Base-by-base conservation (phyloP, 2,888 invertebrate species). In the Cephus sareptanus region DNA sequence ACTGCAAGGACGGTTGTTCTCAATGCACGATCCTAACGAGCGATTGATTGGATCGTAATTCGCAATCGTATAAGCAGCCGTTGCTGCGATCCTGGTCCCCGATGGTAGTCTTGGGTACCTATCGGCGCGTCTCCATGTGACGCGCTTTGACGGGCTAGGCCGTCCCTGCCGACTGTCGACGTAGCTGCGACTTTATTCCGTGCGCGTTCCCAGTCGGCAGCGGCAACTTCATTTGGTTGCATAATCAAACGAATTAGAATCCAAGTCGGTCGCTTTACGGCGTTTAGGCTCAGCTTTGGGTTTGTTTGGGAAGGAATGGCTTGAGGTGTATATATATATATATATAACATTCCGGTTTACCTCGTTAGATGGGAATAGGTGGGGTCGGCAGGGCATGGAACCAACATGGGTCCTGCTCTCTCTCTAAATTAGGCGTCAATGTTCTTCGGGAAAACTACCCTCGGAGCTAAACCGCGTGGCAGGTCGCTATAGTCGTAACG, bases 361-460 rank as follows among this genome's bases (percentile, higher is more conserved):
- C 40, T 40, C 40, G 40, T 40, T 40, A 40, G 40, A 40, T 15
- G 15, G 15, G 15, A 15, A 15, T 15, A 15, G 40, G 13, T 34
- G 69, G 56, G 69, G 77, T 74, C 34, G 37, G 71, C 75, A 77
- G 75, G 75, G 74, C 34, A 79, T 75, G 70, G 73, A 69, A 56
- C 56, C 69, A 80, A 79, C 35, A 69, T 69, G 56, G 35, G 33
- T 73, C 79, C 69, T 71, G 76, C 76, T 33, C 74, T 70, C 74
- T 75, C 77, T 73, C 76, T 76, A 75, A 81, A 81, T 80, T 79
- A 78, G 76, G 80, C 80, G 81, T 78, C 77, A 77, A 78, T 77
- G 80, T 80, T 76, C 74, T 76, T 77, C 75, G 69, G 77, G 77
- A 76, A 69, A 79, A 77, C 76, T 76, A 34, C 34, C 33, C 34